Conservation (phyloP, 1,140 invertebrate genomes). For the Trichonephila clavipes region DNA sequence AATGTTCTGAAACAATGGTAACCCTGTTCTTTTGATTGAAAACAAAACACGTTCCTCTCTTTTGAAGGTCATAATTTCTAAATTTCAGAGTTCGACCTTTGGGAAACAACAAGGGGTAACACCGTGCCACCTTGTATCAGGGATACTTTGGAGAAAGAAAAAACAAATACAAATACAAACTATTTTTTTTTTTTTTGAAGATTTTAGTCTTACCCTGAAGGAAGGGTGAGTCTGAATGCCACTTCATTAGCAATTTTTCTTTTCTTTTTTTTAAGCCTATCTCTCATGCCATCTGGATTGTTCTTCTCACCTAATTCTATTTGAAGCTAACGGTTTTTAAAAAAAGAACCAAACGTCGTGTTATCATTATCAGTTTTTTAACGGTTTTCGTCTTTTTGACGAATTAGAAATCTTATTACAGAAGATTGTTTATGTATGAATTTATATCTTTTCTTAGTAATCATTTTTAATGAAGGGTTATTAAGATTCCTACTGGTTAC, state of each 20-base stretch:
- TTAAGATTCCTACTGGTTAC: no score
- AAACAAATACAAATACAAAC: not conserved
- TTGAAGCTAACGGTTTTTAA: not conserved
- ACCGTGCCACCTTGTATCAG: slow-evolving; percentile 24
- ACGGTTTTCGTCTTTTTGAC: no score
- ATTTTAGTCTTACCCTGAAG: slow-evolving; percentile 26
- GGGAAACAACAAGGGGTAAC: slow-evolving; percentile 15
- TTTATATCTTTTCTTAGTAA: no score
- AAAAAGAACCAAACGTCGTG: not conserved
- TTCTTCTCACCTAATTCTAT: slow-evolving; percentile 4
- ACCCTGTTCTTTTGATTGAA: not conserved
- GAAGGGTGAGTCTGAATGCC: slow-evolving; percentile 30
- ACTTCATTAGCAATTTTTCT: not conserved
- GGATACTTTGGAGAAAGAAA: not conserved
- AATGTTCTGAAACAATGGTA: not conserved
- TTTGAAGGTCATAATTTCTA: slow-evolving; percentile 3
- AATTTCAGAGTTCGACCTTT: slow-evolving; percentile 29
- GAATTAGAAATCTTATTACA: no score
- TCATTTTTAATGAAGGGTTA: no score
- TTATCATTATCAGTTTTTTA: not conserved
- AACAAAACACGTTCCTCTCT: not conserved
- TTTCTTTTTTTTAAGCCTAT: not conserved
- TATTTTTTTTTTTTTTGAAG: not conserved
- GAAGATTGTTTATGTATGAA: no score
- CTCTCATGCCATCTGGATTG: not conserved